Percentiles rank a stretch among this genome's conserved stretches.
Evolutionary conservation across 2,888 invertebrate genomes (phyloP).

Genomic region (Mesochorus sp.): DNA sequence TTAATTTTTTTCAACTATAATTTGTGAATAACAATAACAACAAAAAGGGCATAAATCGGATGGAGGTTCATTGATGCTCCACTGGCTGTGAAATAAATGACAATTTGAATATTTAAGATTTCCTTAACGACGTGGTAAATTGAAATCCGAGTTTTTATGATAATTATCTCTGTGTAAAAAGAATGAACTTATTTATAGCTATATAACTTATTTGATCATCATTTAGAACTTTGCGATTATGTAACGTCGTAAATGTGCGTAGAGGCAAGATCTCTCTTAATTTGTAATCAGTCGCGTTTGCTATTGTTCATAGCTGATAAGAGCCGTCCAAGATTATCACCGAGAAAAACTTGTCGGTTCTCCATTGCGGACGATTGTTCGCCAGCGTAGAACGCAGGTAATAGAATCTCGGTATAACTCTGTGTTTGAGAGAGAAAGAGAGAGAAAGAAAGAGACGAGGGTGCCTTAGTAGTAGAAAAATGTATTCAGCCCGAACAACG

Average conservation of each 20-base stretch:
- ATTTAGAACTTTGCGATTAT: not conserved
- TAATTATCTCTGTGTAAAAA: too few species aligned
- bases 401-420: conserved; percentile 15
- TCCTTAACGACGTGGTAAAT: too few species aligned
- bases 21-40: too few species aligned
- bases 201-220: too few species aligned
- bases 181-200: too few species aligned
- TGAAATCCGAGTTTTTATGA: too few species aligned
- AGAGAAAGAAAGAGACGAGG: not conserved
- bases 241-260: conserved; percentile 8
- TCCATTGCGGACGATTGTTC: conserved; percentile 19
- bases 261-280: not conserved
- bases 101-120: too few species aligned
- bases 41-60: too few species aligned
- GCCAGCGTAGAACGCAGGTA: conserved; percentile 9
- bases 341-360: conserved; percentile 9
- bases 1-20: too few species aligned
- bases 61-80: too few species aligned
- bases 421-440: too few species aligned
- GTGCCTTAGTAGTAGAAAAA: conserved; percentile 50
- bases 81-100: too few species aligned
- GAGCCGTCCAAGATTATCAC: conserved; percentile 3
- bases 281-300: conserved; percentile 1
- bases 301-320: conserved; percentile 34
- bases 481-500: conserved; percentile 53